Conservation (phyloP, 1,140 invertebrate genomes). For the Drusus annulatus region DNA sequence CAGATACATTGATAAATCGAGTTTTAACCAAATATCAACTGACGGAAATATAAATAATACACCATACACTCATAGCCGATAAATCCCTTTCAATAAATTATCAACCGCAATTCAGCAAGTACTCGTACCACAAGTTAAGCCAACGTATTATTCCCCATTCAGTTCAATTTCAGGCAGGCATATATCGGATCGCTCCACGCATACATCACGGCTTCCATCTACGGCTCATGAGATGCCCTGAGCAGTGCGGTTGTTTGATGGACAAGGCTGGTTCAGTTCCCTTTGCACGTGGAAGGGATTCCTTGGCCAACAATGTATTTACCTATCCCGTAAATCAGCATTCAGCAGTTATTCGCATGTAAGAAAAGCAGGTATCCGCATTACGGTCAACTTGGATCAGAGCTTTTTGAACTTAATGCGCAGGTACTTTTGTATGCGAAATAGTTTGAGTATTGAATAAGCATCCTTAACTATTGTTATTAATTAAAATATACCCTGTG, state of each 20-base stretch:
- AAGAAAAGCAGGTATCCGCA: no score
- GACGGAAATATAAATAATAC: no score
- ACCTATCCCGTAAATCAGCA: conserved; percentile 12
- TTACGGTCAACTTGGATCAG: no score
- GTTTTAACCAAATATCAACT: no score
- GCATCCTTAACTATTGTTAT: no score
- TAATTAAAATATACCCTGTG: no score
- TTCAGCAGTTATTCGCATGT: no score
- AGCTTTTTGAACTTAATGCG: no score
- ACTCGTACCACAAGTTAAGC: not conserved
- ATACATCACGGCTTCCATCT: conserved; percentile 10
- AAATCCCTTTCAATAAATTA: not conserved
- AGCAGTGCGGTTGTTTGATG: conserved; percentile 1
- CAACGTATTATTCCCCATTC: not conserved
- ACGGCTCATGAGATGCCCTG: not conserved
- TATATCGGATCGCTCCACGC: not conserved
- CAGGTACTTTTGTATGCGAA: no score
- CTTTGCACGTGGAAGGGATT: not conserved
- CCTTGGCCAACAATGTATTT: not conserved
- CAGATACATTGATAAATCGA: no score
- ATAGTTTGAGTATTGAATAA: no score
- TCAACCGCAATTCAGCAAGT: not conserved
- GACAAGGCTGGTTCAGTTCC: not conserved
- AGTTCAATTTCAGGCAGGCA: conserved; percentile 1
- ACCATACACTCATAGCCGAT: no score